Evolutionary conservation across 2,113 vertebrate genomes (phyloP).

Genomic region (Anolis sagrei): DNA sequence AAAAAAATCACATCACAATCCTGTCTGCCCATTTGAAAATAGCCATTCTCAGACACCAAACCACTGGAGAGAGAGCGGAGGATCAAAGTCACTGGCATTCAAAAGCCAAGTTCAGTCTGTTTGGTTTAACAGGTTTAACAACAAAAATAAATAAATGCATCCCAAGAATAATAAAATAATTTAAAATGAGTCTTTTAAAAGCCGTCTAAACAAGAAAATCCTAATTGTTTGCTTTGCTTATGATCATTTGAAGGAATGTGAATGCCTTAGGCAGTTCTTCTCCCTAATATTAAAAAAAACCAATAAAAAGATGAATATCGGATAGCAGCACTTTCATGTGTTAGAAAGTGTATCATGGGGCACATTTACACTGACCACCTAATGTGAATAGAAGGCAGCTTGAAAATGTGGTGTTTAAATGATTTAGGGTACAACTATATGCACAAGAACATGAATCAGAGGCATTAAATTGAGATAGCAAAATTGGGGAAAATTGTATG

Average conservation of each 20-base stretch:
- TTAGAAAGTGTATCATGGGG: too few species aligned
- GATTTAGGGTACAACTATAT: too few species aligned
- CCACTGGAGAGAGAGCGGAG: slow-evolving; percentile 31
- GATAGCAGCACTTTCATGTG: too few species aligned
- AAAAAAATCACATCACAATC: slow-evolving; percentile 6
- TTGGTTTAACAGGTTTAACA: neutral
- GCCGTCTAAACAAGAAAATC: neutral
- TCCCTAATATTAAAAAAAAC: neutral
- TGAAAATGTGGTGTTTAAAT: too few species aligned
- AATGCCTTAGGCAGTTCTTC: neutral
- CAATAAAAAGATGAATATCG: neutral
- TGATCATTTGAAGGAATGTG: neutral
- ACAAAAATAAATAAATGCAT: too few species aligned
- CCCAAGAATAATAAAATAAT: neutral
- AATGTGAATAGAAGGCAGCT: too few species aligned
- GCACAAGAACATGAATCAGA: too few species aligned
- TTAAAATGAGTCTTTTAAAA: neutral
- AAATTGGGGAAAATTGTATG: too few species aligned
- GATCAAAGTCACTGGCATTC: slow-evolving; percentile 6
- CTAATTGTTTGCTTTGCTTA: neutral
- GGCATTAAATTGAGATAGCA: too few species aligned
- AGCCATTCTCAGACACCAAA: slow-evolving; percentile 25
- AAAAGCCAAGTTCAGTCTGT: slow-evolving; percentile 14
- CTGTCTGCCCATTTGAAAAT: slow-evolving; percentile 20
- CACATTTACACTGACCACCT: too few species aligned